Base-by-base conservation (phyloP, 1,140 invertebrate species). In the Cydia fagiglandana region DNA sequence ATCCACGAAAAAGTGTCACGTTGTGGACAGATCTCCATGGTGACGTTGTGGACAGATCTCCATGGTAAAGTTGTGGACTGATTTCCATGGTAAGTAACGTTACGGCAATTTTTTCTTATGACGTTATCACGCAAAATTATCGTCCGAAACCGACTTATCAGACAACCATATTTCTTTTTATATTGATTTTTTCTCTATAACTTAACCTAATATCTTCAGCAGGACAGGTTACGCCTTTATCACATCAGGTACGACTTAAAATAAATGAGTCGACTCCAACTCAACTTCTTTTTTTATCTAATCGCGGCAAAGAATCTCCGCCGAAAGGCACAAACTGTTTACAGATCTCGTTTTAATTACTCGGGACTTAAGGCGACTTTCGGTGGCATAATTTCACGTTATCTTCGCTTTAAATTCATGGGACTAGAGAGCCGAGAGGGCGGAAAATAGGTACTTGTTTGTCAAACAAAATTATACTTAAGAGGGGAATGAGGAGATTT, bases 291-390 rank as follows among this genome's bases (percentile, higher is more conserved):
- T 38, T 30, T 70, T 70, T 41, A 38, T 38, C 66, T 70, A 70
- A 70, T 70, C 66, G n/a, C 30, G 13, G n/a, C 34, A 38, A 70
- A 38, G 64, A 38, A 70, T 70, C 66, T 70, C 24, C 64, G 17
- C 13, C 7, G 34, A 70, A n/a, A 70, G 30, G 66, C 66, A 20
- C 45, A 70, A 70, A 70, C 5, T 70, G 66, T 70, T 41, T 70
- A 70, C 38, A 70, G 66, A 70, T 70, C 66, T 20, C 7, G 66
- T 41, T 70, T 70, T 70, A 70, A 70, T 70, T 70, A 70, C 66
- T 61, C 1, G 66, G 15, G 28, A 30, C 28, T 68, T 30, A 68
- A 34, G 30, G 20, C 56, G 17, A 70, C 30, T 70, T 70, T 70
- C 34, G 12, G 56, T 61, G 66, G 66, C 30, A 70, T 66, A 66